Evolutionary conservation across 2,113 vertebrate genomes (phyloP).

Genomic region (Pseudopodoces humilis): DNA sequence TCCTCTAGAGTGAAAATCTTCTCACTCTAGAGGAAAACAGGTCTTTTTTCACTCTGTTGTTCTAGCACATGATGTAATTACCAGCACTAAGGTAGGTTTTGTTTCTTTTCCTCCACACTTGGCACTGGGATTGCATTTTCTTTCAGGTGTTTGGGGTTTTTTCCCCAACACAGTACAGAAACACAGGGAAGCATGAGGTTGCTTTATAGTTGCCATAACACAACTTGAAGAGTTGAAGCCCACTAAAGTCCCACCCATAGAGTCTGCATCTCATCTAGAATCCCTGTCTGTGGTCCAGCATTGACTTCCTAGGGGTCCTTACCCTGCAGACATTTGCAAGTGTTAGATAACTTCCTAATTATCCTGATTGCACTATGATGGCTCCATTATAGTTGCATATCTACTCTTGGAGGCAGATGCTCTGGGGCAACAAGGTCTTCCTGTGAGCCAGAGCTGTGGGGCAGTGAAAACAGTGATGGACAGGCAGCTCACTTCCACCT

Average conservation of each 20-base stretch:
- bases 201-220: background rate
- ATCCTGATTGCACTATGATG: fast-evolving
- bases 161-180: background rate
- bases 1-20: too few species aligned
- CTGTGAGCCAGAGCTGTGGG: background rate
- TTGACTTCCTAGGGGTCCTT: background rate
- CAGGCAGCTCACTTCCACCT: background rate
- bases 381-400: background rate
- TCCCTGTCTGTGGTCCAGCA: background rate
- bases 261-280: background rate
- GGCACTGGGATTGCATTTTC: background rate
- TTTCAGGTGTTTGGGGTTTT: background rate
- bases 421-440: background rate
- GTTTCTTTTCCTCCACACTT: background rate
- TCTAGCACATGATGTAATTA: background rate
- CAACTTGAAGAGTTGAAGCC: background rate
- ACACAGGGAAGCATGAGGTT: background rate
- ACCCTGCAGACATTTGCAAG: background rate
- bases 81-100: background rate
- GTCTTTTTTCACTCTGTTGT: background rate
- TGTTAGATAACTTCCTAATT: background rate
- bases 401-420: background rate
- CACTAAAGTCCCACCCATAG: background rate
- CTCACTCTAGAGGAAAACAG: background rate
- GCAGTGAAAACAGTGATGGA: background rate